These are phyloP conservation scores for Cebidichthys violaceus DNA, from an alignment of 2,113 vertebrate genomes.

Conservation along the genomic window DNA sequence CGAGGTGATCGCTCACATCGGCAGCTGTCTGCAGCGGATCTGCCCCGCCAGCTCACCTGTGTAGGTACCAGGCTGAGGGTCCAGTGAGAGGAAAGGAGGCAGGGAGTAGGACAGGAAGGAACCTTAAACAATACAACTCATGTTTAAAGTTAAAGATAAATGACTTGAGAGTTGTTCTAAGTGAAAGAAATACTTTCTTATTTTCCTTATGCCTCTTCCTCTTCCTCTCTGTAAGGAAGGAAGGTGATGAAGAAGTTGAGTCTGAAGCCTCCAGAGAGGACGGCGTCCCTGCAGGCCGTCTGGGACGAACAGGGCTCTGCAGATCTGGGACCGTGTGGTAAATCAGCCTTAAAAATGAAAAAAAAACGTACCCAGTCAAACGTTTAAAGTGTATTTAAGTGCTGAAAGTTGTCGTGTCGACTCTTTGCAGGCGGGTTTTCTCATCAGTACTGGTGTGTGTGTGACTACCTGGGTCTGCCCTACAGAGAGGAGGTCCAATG, in stretches of 20 bases:
- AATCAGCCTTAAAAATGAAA: background rate
- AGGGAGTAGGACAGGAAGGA: background rate
- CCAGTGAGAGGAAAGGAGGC: background rate
- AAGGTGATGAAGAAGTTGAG: conserved; percentile 92
- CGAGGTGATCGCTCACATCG: conserved; percentile 90
- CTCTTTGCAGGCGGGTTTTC: conserved; percentile 91
- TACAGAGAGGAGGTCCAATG: conserved; percentile 97
- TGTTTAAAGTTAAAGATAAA: too few relatives aligned
- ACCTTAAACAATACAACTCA: too few relatives aligned
- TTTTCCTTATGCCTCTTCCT: background rate
- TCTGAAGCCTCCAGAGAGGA: conserved; percentile 90
- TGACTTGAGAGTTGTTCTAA: too few relatives aligned
- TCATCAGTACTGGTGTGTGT: conserved; percentile 95
- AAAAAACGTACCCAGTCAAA: background rate
- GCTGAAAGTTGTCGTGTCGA: background rate
- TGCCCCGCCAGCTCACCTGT: conserved; percentile 88
- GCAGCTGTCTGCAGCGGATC: conserved; percentile 87
- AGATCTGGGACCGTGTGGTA: conserved; percentile 95
- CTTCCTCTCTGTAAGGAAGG: conserved; percentile 77
- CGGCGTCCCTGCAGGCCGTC: conserved; percentile 85
- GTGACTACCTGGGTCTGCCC: conserved; percentile 92
- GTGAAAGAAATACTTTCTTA: too few relatives aligned
- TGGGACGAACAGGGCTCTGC: conserved; percentile 91
- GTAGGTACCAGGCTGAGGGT: conserved; percentile 80
- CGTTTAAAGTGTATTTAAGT: background rate